Conservation (phyloP, 2,113 vertebrate genomes). For the Syngnathus floridae region DNA sequence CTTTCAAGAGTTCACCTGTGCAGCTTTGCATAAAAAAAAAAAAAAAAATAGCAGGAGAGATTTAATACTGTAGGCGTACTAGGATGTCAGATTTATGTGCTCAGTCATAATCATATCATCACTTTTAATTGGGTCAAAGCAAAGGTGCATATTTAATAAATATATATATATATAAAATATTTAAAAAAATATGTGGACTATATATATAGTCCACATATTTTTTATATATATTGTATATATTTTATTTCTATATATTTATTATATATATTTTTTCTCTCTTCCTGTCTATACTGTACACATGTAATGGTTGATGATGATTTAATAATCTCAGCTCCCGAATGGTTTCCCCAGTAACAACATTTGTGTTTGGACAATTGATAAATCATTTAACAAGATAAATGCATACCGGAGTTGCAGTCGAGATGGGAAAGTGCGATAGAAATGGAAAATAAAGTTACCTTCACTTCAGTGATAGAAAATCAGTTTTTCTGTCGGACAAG, state of each 20-base stretch:
- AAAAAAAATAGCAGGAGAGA: too few relatives aligned
- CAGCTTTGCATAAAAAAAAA: background rate
- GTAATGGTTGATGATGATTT: background rate
- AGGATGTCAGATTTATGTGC: too few relatives aligned
- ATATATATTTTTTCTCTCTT: background rate
- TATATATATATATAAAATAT: too few relatives aligned
- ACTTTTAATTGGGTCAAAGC: too few relatives aligned
- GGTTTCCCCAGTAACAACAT: constrained; percentile 1
- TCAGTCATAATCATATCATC: too few relatives aligned
- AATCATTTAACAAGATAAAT: background rate
- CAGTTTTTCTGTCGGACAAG: constrained; percentile 50
- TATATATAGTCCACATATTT: too few relatives aligned
- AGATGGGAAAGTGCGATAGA: constrained; percentile 2
- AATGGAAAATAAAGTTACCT: constrained; percentile 1
- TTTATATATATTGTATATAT: too few relatives aligned
- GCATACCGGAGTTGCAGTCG: background rate
- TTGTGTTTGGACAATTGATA: constrained; percentile 1
- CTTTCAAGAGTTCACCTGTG: background rate
- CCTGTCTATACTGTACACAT: background rate
- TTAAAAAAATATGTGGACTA: too few relatives aligned
- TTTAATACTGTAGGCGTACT: too few relatives aligned
- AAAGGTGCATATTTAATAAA: too few relatives aligned
- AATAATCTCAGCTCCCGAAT: background rate
- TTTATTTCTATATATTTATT: background rate
- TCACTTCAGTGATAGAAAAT: constrained; percentile 25